phyloP scores from a whole-genome alignment of 2,888 invertebrate species.

The Ochropleura plecta region DNA sequence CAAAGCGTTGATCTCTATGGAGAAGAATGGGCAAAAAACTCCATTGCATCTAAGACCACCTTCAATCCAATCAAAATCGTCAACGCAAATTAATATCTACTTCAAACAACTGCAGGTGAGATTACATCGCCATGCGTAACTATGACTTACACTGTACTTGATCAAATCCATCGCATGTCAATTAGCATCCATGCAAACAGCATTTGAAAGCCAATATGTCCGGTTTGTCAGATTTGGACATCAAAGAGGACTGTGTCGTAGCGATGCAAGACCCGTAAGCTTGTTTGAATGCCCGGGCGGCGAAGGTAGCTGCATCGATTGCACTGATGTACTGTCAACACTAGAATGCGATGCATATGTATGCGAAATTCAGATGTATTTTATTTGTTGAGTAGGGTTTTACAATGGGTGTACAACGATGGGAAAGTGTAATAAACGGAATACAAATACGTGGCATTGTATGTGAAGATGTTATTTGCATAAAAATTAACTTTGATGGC shows the following conservation, averaged over 20 bases:
- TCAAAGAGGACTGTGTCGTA: slow-evolving; percentile 45
- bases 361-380: not conserved
- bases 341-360: not conserved
- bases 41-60: not conserved
- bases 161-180: slow-evolving; percentile 36
- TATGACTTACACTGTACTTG: slow-evolving; percentile 12
- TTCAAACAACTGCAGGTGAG: slow-evolving; percentile 18
- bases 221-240: slow-evolving; percentile 33
- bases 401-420: not conserved
- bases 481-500: too few species aligned
- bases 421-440: not conserved
- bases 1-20: too few species aligned
- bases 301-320: slow-evolving; percentile 59
- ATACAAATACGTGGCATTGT: not conserved
- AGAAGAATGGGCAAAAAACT: too few species aligned
- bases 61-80: not conserved
- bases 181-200: slow-evolving; percentile 18
- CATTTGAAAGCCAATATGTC: slow-evolving; percentile 38
- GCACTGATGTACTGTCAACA: slow-evolving; percentile 16
- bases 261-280: slow-evolving; percentile 1
- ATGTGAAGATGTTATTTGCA: not conserved
- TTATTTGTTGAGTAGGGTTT: not conserved
- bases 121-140: slow-evolving; percentile 2
- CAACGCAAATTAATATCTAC: too few species aligned
- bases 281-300: slow-evolving; percentile 39